These are phyloP conservation scores for Parauchenoglanis ngamensis DNA, from an alignment of 2,797 vertebrate species.

Conservation along the genomic window DNA sequence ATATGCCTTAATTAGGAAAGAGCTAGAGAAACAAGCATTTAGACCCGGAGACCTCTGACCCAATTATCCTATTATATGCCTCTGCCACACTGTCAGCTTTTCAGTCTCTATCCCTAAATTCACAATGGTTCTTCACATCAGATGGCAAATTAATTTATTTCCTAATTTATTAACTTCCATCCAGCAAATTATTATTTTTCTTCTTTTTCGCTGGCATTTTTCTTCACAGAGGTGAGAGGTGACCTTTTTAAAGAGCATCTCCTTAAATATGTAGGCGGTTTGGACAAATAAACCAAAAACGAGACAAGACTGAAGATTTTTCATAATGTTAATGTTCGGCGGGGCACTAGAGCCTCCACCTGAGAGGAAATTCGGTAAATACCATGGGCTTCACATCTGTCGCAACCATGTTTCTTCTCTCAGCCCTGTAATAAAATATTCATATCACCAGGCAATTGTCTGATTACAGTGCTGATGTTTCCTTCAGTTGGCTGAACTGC, in stretches of 20 bases:
- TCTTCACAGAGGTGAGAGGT: constrained; percentile 82
- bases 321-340: constrained; percentile 23
- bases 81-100: constrained; percentile 15
- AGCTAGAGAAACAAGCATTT: constrained; percentile 24
- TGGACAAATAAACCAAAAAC: constrained; percentile 38
- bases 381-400: constrained; percentile 25
- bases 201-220: constrained; percentile 81
- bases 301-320: constrained; percentile 5
- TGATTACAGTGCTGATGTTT: constrained; percentile 27
- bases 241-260: constrained; percentile 86
- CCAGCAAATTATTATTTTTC: constrained; percentile 1
- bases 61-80: constrained; percentile 29
- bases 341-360: neutral
- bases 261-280: constrained; percentile 51
- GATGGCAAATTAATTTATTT: constrained; percentile 34
- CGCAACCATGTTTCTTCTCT: constrained; percentile 10
- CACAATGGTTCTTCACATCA: neutral
- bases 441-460: constrained; percentile 15
- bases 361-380: constrained; percentile 21
- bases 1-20: constrained; percentile 12
- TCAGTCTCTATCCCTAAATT: constrained; percentile 28
- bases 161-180: constrained; percentile 45
- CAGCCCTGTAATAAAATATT: constrained; percentile 17
- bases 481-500: neutral
- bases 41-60: neutral